Evolutionary conservation across 2,113 vertebrate species (phyloP), one percentile per base, ranked within the genome.

Genomic region (Caracal caracal): DNA sequence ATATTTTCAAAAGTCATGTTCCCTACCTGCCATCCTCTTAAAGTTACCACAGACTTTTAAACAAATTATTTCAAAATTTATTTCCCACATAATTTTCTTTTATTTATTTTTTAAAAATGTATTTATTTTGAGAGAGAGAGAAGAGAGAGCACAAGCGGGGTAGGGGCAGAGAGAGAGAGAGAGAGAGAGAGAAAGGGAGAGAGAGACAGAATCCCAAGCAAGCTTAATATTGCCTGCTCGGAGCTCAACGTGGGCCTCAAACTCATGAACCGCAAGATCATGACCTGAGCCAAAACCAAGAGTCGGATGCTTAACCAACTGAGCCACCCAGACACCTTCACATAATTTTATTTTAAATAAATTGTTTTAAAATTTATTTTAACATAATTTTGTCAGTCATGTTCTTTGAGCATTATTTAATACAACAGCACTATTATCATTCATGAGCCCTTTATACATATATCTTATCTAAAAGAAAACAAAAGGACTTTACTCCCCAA

Each of bases 401-500:
- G 28, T 91, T 92, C 40, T 87, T 89, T 91, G 78, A 83, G 33
- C 82, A 96, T 93, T 85, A 88, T 92, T 95, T 85, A 87, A 65
- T 91, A 81, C 92, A 95, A 85, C 24, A n/a, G 33, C 26, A 93
- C 35, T 71, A n/a, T 19, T 37, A 30, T 35, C 30, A 63, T 59
- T 92, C 37, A 68, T 4, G 9, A 83, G 43, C 3, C 68, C 56
- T 80, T 59, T 70, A 76, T 5, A 40, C 16, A 28, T 35, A 10
- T 90, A 73, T 96, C 93, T 97, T 94, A 95, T 87, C 96, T 97
- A 71, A 91, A 93, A 33, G 82, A 89, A 96, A 94, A 94, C 51
- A 75, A 95, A 97, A 93, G 92, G 92, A 96, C 95, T 96, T 97
- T 96, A 96, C 43, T 89, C 90, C 87, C 6, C 26, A 61, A 1